phyloP scores from a whole-genome alignment of 1,140 invertebrate species.

The Samia ricini region DNA sequence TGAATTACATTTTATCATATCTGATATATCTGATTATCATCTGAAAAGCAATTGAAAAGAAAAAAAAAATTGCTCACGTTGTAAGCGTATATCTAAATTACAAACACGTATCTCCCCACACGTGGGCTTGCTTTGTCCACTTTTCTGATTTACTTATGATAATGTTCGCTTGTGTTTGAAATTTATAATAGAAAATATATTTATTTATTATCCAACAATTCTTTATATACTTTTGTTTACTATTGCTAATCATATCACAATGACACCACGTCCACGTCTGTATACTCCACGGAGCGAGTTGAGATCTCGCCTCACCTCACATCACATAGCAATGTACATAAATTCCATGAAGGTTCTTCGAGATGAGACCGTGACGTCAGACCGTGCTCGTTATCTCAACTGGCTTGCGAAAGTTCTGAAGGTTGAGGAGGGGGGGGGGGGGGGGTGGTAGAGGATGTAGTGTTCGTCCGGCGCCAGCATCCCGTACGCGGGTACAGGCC shows the following conservation, averaged over 20 bases:
- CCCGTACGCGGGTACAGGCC: background rate
- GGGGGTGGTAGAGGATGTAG: background rate
- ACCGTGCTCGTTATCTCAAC: background rate
- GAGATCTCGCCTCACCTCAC: too few species aligned
- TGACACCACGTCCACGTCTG: background rate
- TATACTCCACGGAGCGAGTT: background rate
- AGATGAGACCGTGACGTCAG: background rate
- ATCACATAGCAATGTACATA: too few species aligned
- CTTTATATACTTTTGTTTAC: background rate
- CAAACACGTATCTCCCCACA: background rate
- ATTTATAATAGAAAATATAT: background rate
- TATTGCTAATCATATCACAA: constrained; percentile 1
- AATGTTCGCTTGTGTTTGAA: background rate
- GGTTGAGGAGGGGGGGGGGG: too few species aligned
- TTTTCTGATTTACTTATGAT: background rate
- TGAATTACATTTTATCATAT: too few species aligned
- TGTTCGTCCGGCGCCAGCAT: background rate
- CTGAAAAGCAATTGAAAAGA: background rate
- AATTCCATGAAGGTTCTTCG: too few species aligned
- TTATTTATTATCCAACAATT: background rate
- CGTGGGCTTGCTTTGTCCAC: background rate
- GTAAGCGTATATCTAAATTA: background rate
- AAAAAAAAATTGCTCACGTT: background rate
- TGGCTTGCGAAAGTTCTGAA: background rate
- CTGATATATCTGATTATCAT: too few species aligned